Base-by-base conservation (phyloP, 2,888 invertebrate genomes). In the Agrilus mali region DNA sequence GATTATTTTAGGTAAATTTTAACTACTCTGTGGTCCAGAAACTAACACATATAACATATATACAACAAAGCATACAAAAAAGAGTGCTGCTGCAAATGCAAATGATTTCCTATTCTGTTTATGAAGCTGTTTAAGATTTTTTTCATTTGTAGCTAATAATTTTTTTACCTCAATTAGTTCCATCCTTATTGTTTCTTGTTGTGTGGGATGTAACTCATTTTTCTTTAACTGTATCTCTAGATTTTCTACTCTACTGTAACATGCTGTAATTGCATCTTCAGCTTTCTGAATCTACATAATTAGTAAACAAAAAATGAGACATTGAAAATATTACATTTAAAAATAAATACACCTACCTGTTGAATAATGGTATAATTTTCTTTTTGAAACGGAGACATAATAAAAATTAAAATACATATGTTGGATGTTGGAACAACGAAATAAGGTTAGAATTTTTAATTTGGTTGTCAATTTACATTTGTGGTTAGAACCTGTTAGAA, bases 161-260 rank as follows among this genome's bases (percentile, higher is more conserved):
- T 65, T 65, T 40, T 57, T 51, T 7, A 63, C 56, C 56, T 66
- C 64, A 7, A 47, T 39, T 36, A 66, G 44, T 49, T 66, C 66
- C 35, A 45, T 51, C 48, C 54, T 50, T 20, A 64, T 48, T 7
- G 48, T 44, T 36, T 57, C 54, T 49, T 58, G 55, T 39, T 55
- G 54, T 22, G 50, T 50, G 37, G 49, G 49, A 12, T 60, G 53
- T 17, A 62, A 42, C 17, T 48, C 45, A 38, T 54, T 52, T 15
- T 44, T 49, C 33, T 53, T 48, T 31, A 65, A 42, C 52, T 55
- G 60, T 10, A 54, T 45, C 54, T 66, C 63, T 37, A 65, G 45
- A 16, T 40, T 45, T 38, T 53, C 50, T 33, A 65, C 44, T 47
- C 62, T 51, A 38, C 56, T 53, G 42, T 60, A 60, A 38, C 60